Evolutionary conservation across 2,113 vertebrate genomes (phyloP), one percentile per base, ranked within the genome.

Genomic region (Haplochromis burtoni): DNA sequence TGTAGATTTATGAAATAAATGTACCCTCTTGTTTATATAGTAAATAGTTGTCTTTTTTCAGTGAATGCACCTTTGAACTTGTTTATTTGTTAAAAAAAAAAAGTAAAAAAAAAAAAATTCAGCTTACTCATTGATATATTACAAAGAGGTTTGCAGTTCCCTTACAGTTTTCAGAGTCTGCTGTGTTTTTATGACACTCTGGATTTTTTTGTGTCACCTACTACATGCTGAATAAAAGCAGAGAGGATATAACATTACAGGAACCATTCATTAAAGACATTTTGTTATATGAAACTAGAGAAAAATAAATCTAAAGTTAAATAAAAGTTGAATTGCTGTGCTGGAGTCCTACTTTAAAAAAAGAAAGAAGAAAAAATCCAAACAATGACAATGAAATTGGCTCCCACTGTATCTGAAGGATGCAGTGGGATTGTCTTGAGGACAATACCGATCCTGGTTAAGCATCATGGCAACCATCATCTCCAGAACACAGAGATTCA

Each of bases 51-150:
- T 83, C 14, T 16, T 90, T 82, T 82, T 87, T 35, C 61, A 89
- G 86, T 45, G 51, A 92, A 78, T 86, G 31, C 45, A 71, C 17
- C 1, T 26, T 76, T 17, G 19, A 81, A 79, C 7, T 21, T 92
- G 33, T 55, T 17, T 80, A 85, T 93, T 92, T 92, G 55, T 94
- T 38, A 88, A 95, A 96, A 95, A 33, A 95, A 95, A 95, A n/a
- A n/a, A n/a, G n/a, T n/a, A n/a, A n/a, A 93, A 91, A 9, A 4
- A 4, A 4, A 42, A 73, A 40, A 90, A 84, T 90, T 86, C 31
- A 47, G 6, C 51, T 82, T 83, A 87, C 82, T 73, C 10, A 51
- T 53, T 90, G 81, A 66, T 51, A 82, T 90, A 81, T 93, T 90
- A 92, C 88, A 91, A 93, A 93, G 51, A 85, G 14, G 47, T 42